A percentile compares a stretch with the other conserved stretches of the same genome.
Conservation (phyloP, 2,113 vertebrate species). For the Cololabis saira region DNA sequence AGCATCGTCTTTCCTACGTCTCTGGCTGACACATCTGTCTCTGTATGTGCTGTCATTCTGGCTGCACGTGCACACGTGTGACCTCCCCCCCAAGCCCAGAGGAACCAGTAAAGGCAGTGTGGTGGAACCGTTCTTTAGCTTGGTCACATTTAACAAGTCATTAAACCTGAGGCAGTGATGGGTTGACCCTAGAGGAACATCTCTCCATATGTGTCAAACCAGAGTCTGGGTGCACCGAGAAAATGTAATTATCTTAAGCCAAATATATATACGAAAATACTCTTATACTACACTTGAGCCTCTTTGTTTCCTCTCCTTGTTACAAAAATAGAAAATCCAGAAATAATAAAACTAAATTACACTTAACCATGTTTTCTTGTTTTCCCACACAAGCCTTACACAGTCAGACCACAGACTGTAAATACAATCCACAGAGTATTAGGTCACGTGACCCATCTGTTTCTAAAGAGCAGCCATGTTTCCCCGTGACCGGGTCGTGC, state of each 20-base stretch:
- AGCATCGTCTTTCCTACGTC: conserved; percentile 24
- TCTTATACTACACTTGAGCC: background rate
- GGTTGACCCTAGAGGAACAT: conserved; percentile 15
- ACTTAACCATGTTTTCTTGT: no score
- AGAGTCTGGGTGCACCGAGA: background rate
- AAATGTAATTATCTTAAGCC: background rate
- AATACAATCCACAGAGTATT: no score
- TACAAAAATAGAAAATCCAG: no score
- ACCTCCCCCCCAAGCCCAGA: conserved; percentile 54
- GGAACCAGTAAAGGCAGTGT: conserved; percentile 70
- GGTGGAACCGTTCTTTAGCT: conserved; percentile 69
- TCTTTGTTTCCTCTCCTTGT: no score
- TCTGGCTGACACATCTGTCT: conserved; percentile 36
- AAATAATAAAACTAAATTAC: no score
- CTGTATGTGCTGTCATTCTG: conserved; percentile 15
- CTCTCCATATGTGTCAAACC: background rate
- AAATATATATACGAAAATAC: conserved; percentile 8
- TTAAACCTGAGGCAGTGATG: conserved; percentile 64
- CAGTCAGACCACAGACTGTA: no score
- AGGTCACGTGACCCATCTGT: no score
- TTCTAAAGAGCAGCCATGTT: no score
- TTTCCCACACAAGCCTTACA: no score
- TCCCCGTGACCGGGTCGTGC: no score
- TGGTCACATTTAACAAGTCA: conserved; percentile 78
- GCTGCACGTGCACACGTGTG: conserved; percentile 18